phyloP scores from a whole-genome alignment of 1,140 invertebrate genomes.

The Rhizoglyphus robini region DNA sequence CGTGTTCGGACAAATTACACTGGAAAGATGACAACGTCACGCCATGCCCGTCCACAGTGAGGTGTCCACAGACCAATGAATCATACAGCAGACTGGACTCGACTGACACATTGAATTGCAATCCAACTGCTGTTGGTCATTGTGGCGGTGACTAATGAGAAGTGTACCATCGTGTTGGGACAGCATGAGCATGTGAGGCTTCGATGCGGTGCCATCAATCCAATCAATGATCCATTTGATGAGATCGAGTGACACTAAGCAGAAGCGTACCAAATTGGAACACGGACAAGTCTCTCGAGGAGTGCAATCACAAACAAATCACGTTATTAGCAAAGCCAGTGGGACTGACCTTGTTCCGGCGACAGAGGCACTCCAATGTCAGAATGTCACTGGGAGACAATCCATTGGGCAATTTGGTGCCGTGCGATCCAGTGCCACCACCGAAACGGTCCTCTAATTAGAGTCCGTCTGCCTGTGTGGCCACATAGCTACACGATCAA shows the following conservation, averaged over 20 bases:
- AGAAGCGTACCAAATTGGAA: background rate
- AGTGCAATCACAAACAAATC: background rate
- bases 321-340: background rate
- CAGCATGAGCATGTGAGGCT: background rate
- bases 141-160: too few species aligned
- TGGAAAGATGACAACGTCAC: background rate
- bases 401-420: background rate
- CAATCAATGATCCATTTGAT: slow-evolving; percentile 12
- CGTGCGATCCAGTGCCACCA: background rate
- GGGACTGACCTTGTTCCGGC: slow-evolving; percentile 5
- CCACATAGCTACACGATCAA: too few species aligned
- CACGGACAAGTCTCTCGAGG: background rate
- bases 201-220: slow-evolving; percentile 1
- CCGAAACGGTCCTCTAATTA: background rate
- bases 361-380: background rate
- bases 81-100: background rate
- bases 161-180: too few species aligned
- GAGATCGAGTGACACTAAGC: background rate
- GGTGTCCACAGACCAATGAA: too few species aligned
- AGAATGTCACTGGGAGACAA: background rate
- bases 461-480: background rate
- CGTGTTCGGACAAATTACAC: background rate
- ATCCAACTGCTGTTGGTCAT: too few species aligned
- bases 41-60: background rate
- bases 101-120: too few species aligned